Base-by-base conservation (phyloP, 2,888 invertebrate genomes). In the Cyclophora punctaria region DNA sequence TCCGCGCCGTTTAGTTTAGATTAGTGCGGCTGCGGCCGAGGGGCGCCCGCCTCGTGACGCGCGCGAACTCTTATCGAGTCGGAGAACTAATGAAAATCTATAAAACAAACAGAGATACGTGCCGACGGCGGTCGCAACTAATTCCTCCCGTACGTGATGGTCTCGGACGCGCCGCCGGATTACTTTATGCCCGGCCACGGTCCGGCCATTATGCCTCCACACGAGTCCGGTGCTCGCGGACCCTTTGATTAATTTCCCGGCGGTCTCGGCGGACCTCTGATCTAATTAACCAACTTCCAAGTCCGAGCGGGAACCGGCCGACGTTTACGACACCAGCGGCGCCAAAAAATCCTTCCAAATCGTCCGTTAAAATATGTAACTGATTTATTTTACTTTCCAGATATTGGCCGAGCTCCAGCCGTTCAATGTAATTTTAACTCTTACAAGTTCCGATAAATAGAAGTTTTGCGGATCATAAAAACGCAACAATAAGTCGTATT, bases 1-100 rank as follows among this genome's bases (percentile, higher is more conserved):
- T 78, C 71, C 83, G 84, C 81, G 70, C 84, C 76, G 83, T 87
- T 87, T 83, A 80, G 77, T 86, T 81, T 83, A 78, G 85, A 83
- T 85, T 84, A 86, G 83, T 78, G 75, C 78, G 41, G 4, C 44
- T 4, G 61, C 44, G 20, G 61, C 60, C 67, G 65, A 69, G 78
- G 80, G 73, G 75, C 67, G 60, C 62, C 60, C 46, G 55, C 52
- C 55, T 57, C 56, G 20, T 3, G 35, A 35, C 6, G 37, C 33
- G 7, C 4, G 7, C 2, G 4, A 42, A 34, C 37, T 44, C 5
- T 44, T 44, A 20, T 46, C 7, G 43, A 56, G 56, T 57, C 58
- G 58, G 60, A 60, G 59, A 53, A 49, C 56, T 63, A 66, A 63
- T 58, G 57, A 62, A 58, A 62, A 66, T 64, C 59, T 52, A 54